A percentile compares a stretch with the other conserved stretches of the same genome.
These are phyloP conservation scores for Halcyon leucocephala DNA, from an alignment of 2,797 vertebrate genomes.

Conservation along the genomic window DNA sequence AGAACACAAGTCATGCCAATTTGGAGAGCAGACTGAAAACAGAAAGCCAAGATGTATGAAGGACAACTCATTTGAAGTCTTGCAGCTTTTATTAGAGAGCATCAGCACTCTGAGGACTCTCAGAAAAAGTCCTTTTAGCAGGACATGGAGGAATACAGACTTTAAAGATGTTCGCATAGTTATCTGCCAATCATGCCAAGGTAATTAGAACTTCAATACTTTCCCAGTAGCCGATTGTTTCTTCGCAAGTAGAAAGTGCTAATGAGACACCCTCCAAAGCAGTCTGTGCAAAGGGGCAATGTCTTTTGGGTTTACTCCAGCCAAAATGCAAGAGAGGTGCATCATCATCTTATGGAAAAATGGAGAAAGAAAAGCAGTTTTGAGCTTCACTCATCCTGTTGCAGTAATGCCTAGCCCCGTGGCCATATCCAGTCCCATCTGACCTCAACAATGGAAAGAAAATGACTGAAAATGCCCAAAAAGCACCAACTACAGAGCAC, in stretches of 20 bases:
- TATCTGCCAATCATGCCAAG: neutral
- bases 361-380: rapidly evolving
- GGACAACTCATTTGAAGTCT: neutral
- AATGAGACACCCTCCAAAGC: neutral
- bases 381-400: neutral
- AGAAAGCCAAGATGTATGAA: neutral
- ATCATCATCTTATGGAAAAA: neutral
- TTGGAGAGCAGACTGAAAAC: neutral
- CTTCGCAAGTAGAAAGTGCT: neutral
- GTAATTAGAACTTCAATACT: neutral
- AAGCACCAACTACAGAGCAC: neutral
- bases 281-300: neutral
- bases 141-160: neutral
- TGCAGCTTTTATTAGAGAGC: neutral
- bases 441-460: neutral
- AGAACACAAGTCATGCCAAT: neutral
- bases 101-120: neutral
- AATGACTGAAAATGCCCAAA: neutral
- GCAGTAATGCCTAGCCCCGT: rapidly evolving
- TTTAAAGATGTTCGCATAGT: neutral
- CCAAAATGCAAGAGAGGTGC: neutral
- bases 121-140: neutral
- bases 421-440: neutral
- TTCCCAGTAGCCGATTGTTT: neutral
- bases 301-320: neutral